Evolutionary conservation across 1,140 invertebrate genomes (phyloP).

Genomic region (Plutomurus gul): DNA sequence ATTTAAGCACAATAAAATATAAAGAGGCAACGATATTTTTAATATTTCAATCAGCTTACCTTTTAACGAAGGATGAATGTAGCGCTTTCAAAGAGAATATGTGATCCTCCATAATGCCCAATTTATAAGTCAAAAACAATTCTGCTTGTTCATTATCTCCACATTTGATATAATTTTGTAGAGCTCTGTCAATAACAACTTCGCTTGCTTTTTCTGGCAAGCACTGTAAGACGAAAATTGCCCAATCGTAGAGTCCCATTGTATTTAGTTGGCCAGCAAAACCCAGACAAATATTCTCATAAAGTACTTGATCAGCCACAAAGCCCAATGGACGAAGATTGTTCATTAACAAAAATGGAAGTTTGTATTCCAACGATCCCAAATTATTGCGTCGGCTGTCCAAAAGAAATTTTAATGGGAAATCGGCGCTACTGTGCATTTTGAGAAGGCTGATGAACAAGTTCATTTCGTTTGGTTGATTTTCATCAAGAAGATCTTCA

Average conservation of each 20-base stretch:
- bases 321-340: conserved; percentile 36
- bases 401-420: conserved; percentile 40
- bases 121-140: not conserved
- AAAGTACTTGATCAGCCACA: not conserved
- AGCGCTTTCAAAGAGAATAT: not conserved
- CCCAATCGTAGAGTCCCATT: conserved; percentile 45
- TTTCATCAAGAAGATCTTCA: not conserved
- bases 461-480: not conserved
- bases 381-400: conserved; percentile 18
- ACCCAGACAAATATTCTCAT: conserved; percentile 17
- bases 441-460: conserved; percentile 32
- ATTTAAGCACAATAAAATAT: not conserved
- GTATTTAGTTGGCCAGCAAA: conserved; percentile 41
- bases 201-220: not conserved
- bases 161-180: conserved; percentile 30
- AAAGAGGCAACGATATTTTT: not conserved
- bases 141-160: not conserved
- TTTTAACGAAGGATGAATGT: not conserved
- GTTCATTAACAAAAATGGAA: conserved; percentile 45
- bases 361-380: conserved; percentile 49
- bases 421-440: conserved; percentile 32
- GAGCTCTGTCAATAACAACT: conserved; percentile 25
- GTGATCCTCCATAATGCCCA: not conserved
- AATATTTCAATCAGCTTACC: not conserved
- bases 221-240: conserved; percentile 32